phyloP scores from a whole-genome alignment of 2,113 vertebrate genomes.

The Aplodontia rufa region DNA sequence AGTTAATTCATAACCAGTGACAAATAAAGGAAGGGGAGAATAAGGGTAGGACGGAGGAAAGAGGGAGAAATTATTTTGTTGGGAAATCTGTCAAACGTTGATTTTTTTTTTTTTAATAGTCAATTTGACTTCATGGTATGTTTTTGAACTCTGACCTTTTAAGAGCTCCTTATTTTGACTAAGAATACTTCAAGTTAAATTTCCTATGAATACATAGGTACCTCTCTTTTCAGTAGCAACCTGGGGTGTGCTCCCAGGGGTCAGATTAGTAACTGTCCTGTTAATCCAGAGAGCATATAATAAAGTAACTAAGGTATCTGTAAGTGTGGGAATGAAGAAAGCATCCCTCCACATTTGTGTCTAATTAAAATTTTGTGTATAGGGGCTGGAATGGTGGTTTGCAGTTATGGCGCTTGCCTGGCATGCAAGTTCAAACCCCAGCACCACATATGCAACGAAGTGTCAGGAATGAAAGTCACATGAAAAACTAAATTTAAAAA shows the following conservation, averaged over 20 bases:
- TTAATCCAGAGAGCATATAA: conserved; percentile 34
- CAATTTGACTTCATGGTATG: conserved; percentile 3
- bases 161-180: conserved; percentile 25
- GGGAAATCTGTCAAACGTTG: conserved; percentile 22
- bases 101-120: conserved; percentile 51
- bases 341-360: neutral
- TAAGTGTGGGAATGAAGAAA: conserved; percentile 30
- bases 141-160: conserved; percentile 2
- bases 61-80: conserved; percentile 40
- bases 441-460: too few relatives aligned
- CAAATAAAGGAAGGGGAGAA: neutral
- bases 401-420: too few relatives aligned
- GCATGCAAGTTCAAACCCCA: too few relatives aligned
- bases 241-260: conserved; percentile 16
- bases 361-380: conserved; percentile 15
- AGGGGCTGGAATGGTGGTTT: too few relatives aligned
- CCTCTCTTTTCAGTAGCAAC: conserved; percentile 55
- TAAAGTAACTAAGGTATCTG: conserved; percentile 50
- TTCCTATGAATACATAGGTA: conserved; percentile 28
- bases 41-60: too few relatives aligned
- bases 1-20: conserved; percentile 2
- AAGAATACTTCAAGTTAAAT: conserved; percentile 37
- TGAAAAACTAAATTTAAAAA: too few relatives aligned
- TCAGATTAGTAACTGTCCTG: conserved; percentile 59
- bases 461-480: too few relatives aligned